Evolutionary conservation across 2,113 vertebrate genomes (phyloP).

Genomic region (Bolborhynchus lineola): DNA sequence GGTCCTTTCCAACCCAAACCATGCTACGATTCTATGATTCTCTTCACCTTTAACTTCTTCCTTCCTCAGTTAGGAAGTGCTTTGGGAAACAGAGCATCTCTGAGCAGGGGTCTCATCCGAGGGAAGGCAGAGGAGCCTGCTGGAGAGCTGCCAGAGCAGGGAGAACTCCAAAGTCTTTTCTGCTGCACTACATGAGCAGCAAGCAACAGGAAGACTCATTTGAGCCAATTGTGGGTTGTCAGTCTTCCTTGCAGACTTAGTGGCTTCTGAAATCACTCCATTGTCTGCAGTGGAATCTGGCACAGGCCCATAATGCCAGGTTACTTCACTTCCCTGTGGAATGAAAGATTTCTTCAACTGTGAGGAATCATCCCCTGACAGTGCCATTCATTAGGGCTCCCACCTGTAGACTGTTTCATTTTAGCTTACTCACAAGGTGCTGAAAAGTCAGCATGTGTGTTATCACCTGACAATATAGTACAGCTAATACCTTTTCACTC

Average conservation of each 20-base stretch:
- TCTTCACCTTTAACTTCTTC: not conserved
- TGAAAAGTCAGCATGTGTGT: slow-evolving; percentile 52
- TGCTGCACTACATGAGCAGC: not conserved
- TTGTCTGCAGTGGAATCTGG: slow-evolving; percentile 30
- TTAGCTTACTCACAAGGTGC: slow-evolving; percentile 40
- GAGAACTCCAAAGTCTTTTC: not conserved
- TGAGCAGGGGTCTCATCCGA: not conserved
- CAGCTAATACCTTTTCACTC: slow-evolving; percentile 15
- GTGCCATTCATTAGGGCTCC: slow-evolving; percentile 38
- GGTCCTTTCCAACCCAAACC: not conserved
- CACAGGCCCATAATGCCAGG: slow-evolving; percentile 46
- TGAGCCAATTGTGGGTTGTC: slow-evolving; percentile 19
- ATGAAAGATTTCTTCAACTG: slow-evolving; percentile 64
- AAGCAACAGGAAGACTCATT: slow-evolving; percentile 9
- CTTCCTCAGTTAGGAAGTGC: not conserved
- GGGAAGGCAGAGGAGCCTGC: not conserved
- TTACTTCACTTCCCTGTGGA: slow-evolving; percentile 56
- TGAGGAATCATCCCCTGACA: slow-evolving; percentile 43
- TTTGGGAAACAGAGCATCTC: not conserved
- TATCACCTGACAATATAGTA: slow-evolving; percentile 55
- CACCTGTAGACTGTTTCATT: slow-evolving; percentile 65
- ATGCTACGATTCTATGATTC: not conserved
- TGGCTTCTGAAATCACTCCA: slow-evolving; percentile 56
- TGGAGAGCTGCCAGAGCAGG: not conserved
- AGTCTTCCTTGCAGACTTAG: slow-evolving; percentile 40